Base-by-base conservation (phyloP, 2,797 vertebrate species). In the Hyperoplus immaculatus region DNA sequence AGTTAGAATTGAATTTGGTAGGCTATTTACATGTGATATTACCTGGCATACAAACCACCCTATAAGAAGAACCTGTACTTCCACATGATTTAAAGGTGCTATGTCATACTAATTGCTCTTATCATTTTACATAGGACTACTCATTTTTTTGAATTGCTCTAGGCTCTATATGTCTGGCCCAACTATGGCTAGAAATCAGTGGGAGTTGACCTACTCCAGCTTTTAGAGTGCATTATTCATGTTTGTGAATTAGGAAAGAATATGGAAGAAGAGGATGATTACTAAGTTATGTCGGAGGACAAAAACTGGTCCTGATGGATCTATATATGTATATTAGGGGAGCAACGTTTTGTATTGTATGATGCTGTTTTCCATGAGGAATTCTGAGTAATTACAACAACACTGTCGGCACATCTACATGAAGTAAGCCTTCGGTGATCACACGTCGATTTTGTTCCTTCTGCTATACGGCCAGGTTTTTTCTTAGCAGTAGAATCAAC, bases 231-330 rank as follows among this genome's bases (percentile, higher is more conserved):
- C 56, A 7, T 63, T 64, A 57, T 61, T 8, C 50, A 15, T 42
- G 61, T 53, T 43, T 71, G 46, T 70, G 45, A 69, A 41, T 65
- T 71, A 14, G 62, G 51, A 81, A 50, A 42, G 3, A 49, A 45
- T 36, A 61, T 49, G 49, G 54, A 53, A 43, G 45, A 6, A 68
- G 18, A 21, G 18, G 10, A 45, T 51, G 54, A 59, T 65, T 72
- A 29, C 29, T 29, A 29, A 29, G 3, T 29, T 29, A 29, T 21
- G 42, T 60, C 49, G 50, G 42, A 55, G 36, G 16, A 57, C 12
- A 47, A 42, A 57, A 59, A 56, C 12, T 21, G 6, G 10, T 56
- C 2, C 15, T 57, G 15, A 18, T 14, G 1, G n/a, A 16, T 5
- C 13, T 60, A 11, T 47, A 53, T 58, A 38, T 63, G 7, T 18